A percentile compares a stretch with the other conserved stretches of the same genome.
Evolutionary conservation across 2,113 vertebrate species (phyloP).

Genomic region (Nestor notabilis): DNA sequence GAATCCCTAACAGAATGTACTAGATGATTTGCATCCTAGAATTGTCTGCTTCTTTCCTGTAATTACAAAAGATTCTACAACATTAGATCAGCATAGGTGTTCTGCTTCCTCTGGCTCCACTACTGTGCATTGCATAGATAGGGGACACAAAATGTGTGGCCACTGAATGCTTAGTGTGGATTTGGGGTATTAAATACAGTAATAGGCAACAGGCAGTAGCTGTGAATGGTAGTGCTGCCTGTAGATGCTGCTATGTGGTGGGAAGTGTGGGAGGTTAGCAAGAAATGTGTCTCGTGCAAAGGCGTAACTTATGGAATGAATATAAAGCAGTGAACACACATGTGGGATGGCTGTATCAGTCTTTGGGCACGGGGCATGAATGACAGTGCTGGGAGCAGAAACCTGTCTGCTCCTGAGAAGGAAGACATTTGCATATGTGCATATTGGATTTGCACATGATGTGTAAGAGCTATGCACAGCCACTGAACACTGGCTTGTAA

Average conservation of each 20-base stretch:
- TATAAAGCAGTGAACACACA: background rate
- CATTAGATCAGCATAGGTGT: accelerated
- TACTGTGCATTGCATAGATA: background rate
- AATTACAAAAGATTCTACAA: background rate
- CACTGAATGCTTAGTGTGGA: background rate
- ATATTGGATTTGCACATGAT: background rate
- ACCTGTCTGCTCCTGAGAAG: background rate
- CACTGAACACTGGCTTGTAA: background rate
- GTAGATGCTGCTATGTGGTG: background rate
- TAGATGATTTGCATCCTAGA: background rate
- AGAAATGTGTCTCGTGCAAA: background rate
- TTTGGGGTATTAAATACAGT: background rate
- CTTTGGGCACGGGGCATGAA: background rate
- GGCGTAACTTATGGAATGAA: background rate
- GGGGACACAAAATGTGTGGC: background rate
- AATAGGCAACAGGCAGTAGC: background rate
- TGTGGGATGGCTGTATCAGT: background rate
- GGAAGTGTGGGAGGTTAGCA: background rate
- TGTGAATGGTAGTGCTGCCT: background rate
- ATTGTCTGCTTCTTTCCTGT: background rate
- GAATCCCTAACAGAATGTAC: background rate
- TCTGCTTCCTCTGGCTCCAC: background rate
- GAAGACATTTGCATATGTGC: background rate
- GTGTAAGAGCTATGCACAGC: background rate
- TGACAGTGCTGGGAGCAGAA: background rate